Evolutionary conservation across 2,797 vertebrate genomes (phyloP), one percentile per base, ranked within the genome.

Genomic region (Oryzias dopingdopingensis): DNA sequence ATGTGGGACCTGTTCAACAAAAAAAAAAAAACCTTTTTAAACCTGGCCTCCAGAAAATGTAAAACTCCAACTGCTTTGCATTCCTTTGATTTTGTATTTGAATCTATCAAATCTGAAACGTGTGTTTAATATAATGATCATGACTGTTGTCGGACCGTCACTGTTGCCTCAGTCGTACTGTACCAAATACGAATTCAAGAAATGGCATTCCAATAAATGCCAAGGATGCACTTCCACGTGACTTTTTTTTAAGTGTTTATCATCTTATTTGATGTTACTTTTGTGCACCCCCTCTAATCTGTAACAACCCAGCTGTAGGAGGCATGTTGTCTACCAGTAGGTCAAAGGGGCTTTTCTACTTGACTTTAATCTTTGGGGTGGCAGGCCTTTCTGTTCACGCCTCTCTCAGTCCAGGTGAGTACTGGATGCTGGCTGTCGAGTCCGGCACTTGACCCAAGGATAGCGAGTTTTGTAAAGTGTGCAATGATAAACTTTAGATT

Each of bases 181-280:
- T 82, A 92, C 87, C 86, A 89, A 90, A 92, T 91, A 89, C 91
- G 87, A 90, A 92, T 90, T 91, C 93, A 65, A 90, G 88, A 91
- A 89, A 89, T 84, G 90, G 91, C 90, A 92, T 94, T 92, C 88
- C 89, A 96, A 95, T 95, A 94, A 96, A 95, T 92, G 89, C 90
- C 92, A 84, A 88, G 67, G 72, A 90, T 85, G 91, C 89, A 84
- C 94, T 94, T 94, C 90, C 92, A 91, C 90, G 81, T 2, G 18
- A 67, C 14, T 49, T 18, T 70, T 56, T 53, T 41, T 42, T 42
- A 5, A 40, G 8, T n/a, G 6, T 18, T 17, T 8, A 14, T 24
- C 6, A 12, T 44, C 24, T 42, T 32, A 15, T 42, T 16, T 53
- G n/a, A 20, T 13, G 16, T 10, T 15, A 26, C 18, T 18, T 12